Evolutionary conservation across 2,888 invertebrate species (phyloP), one percentile per base, ranked within the genome.

Genomic region (Caenorhabditis sinica): DNA sequence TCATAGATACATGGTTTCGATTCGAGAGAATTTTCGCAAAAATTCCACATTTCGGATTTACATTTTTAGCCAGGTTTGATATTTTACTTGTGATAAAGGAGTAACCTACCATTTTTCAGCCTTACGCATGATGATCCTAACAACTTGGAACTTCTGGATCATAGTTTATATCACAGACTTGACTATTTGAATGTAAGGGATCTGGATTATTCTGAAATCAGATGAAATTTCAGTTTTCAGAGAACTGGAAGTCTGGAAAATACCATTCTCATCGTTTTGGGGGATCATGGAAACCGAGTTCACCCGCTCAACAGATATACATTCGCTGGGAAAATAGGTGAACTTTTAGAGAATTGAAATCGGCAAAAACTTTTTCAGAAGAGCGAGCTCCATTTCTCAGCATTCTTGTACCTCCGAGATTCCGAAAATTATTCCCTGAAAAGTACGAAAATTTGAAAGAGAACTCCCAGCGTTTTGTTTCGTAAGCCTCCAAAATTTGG

Each of bases 211-310:
- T 17, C 25, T 56, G 5, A 40, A 40, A 36, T 28, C 40, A 40
- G 17, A 17, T 17, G 13, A n/a, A 11, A 33, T 20, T 43, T 3
- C 2, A n/a, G 6, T 43, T 61, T 80, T 73, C 40, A 84, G 86
- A 74, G 65, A 53, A 69, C 75, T 61, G 86, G 82, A 43, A 49
- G 58, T 58, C 60, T 88, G 1, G 79, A 86, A 45, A 89, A 88
- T 68, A 87, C 87, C 1, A 63, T 89, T 63, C 56, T 89, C n/a
- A 83, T 89, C 4, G 72, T 89, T 13, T 80, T 88, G 53, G 88
- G 89, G 9, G 89, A 89, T 51, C 89, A 89, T 72, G 89, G 89
- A 56, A 87, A 88, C 49, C 81, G 89, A 6, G 83, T 89, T 13
- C 79, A 85, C 49, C 84, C 83, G 0, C 51, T 79, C 13, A 83